A percentile compares a stretch with the other conserved stretches of the same genome.
Evolutionary conservation across 2,797 vertebrate species (phyloP).

Genomic region (Poecilia wingei): DNA sequence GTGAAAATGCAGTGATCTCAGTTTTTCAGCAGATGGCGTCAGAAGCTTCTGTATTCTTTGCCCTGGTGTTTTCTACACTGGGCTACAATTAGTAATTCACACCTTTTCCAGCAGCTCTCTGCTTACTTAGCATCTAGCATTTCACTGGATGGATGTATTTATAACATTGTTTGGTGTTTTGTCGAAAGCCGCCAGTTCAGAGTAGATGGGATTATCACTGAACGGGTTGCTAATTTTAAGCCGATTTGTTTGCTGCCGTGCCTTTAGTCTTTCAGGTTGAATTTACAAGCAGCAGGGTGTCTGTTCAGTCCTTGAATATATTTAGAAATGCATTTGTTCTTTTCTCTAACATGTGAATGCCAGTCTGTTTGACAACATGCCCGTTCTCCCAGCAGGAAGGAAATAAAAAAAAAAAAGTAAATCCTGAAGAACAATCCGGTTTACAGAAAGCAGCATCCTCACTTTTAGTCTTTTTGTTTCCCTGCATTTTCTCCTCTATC

Average conservation of each 20-base stretch:
- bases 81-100: conserved; percentile 30
- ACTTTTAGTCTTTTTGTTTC: neutral
- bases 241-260: conserved; percentile 23
- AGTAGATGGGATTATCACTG: conserved; percentile 24
- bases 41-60: conserved; percentile 14
- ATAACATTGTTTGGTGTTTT: conserved; percentile 26
- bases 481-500: neutral
- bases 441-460: neutral
- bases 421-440: neutral
- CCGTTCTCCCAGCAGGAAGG: conserved; percentile 4
- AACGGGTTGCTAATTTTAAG: conserved; percentile 18
- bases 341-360: conserved; percentile 11
- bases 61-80: conserved; percentile 16
- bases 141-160: conserved; percentile 34
- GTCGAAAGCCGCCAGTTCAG: conserved; percentile 21
- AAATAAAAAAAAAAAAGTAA: neutral
- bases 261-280: conserved; percentile 32
- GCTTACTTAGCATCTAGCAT: conserved; percentile 23
- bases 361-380: conserved; percentile 33
- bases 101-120: conserved; percentile 17
- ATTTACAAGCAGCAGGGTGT: neutral
- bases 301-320: conserved; percentile 15
- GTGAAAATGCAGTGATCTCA: conserved; percentile 14
- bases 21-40: conserved; percentile 62
- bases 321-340: conserved; percentile 21